These are phyloP conservation scores for Neodiprion lecontei DNA, from an alignment of 1,140 invertebrate genomes.

Conservation along the genomic window DNA sequence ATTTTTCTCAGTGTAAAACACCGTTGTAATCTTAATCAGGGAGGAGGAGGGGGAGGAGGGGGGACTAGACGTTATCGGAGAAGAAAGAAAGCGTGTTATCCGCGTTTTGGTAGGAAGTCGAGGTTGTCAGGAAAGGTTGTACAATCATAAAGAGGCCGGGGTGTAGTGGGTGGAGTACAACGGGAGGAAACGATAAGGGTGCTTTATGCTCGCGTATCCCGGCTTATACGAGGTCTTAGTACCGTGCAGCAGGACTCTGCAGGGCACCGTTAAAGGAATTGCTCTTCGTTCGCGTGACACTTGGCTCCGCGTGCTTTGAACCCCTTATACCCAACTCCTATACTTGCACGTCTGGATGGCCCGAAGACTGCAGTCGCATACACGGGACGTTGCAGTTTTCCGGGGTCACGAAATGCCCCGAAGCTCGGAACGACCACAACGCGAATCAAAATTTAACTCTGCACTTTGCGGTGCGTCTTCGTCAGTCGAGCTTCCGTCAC, in stretches of 20 bases:
- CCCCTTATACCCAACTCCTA: background rate
- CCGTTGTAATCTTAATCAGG: background rate
- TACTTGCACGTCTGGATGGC: background rate
- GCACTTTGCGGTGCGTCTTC: no score
- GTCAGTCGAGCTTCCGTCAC: no score
- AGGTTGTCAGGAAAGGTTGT: background rate
- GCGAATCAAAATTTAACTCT: no score
- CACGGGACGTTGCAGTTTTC: background rate
- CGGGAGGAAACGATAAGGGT: background rate
- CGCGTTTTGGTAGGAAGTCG: background rate
- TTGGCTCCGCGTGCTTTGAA: background rate
- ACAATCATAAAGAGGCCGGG: background rate
- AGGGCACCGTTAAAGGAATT: background rate
- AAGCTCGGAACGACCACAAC: background rate
- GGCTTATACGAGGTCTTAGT: background rate
- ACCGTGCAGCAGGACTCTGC: background rate
- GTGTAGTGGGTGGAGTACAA: background rate
- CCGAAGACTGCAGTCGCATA: background rate
- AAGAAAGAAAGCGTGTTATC: background rate
- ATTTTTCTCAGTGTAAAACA: background rate
- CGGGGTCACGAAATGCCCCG: background rate
- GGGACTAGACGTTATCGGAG: no score
- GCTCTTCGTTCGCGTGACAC: slow-evolving; percentile 1
- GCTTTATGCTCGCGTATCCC: background rate
- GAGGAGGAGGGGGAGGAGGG: background rate